A percentile compares a stretch with the other conserved stretches of the same genome.
phyloP scores from a whole-genome alignment of 2,113 vertebrate species.

The Plotosus lineatus region DNA sequence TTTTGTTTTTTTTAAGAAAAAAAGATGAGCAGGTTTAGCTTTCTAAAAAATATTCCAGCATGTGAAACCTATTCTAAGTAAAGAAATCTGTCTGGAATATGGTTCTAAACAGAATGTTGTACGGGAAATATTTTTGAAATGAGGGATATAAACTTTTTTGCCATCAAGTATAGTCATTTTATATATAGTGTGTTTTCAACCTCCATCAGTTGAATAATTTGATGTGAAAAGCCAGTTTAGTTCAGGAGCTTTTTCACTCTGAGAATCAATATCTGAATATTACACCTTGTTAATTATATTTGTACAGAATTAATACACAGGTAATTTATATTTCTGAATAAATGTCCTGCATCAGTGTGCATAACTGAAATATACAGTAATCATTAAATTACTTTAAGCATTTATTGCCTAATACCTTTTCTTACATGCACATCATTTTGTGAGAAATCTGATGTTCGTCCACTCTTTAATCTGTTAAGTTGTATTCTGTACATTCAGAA shows the following conservation, averaged over 20 bases:
- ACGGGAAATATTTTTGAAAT: background rate
- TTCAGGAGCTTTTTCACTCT: background rate
- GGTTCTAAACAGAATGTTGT: background rate
- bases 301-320: background rate
- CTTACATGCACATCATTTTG: constrained; percentile 25
- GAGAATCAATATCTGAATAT: background rate
- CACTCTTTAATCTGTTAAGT: constrained; percentile 3
- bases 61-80: background rate
- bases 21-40: background rate
- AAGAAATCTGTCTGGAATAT: background rate
- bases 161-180: background rate
- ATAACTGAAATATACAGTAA: background rate
- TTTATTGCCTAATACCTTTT: constrained; percentile 21
- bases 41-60: background rate
- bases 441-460: constrained; percentile 16
- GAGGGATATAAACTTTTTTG: background rate
- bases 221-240: background rate
- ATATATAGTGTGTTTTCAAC: too few relatives aligned
- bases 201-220: too few relatives aligned
- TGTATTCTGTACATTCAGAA: background rate
- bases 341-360: background rate
- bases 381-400: constrained; percentile 13
- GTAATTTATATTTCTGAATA: background rate
- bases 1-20: too few relatives aligned
- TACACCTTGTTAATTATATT: background rate